Evolutionary conservation across 2,113 vertebrate species (phyloP), one percentile per base, ranked within the genome.

Genomic region (Corvus hawaiiensis): DNA sequence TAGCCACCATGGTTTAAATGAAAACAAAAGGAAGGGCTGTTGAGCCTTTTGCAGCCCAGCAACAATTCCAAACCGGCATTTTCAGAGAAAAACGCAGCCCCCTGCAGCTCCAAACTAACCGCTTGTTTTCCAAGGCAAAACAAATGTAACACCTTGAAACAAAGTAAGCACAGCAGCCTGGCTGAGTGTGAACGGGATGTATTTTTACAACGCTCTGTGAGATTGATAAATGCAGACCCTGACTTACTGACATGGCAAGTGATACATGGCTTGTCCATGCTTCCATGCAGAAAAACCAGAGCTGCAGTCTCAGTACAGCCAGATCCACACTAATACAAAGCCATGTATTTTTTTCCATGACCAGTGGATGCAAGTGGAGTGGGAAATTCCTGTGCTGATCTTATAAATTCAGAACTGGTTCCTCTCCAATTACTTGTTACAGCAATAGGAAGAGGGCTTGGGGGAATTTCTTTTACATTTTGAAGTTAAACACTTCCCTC

Each of bases 1-100:
- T 6, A 66, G 37, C 28, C n/a, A 51, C 19, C 16, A 33, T 4
- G 0, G 0, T 32, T 41, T 63, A 46, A 10, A 44, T 33, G 1
- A 4, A 35, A 3, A 41, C 14, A 16, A 30, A 15, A 51, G 18
- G 16, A 19, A 33, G 4, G 44, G 28, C 26, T 48, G 21, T 7
- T 19, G 26, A 71, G 24, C 8, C 37, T 54, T 61, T 16, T 72
- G 44, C 27, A 43, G 33, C 30, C 55, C 79, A 54, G 44, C 33
- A 90, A 35, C 75, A 76, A 74, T 26, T 73, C 80, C 44, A 44
- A 83, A 11, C 3, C 5, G 48, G 66, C 15, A 30, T 19, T 72
- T 71, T 52, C 5, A 78, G 22, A 61, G 37, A 67, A 30, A 79
- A 68, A 41, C 0, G 0, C 10, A 69, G 54, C 49, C 64, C 7